Conservation (phyloP, 2,113 vertebrate genomes). For the Perca schrenkii region DNA sequence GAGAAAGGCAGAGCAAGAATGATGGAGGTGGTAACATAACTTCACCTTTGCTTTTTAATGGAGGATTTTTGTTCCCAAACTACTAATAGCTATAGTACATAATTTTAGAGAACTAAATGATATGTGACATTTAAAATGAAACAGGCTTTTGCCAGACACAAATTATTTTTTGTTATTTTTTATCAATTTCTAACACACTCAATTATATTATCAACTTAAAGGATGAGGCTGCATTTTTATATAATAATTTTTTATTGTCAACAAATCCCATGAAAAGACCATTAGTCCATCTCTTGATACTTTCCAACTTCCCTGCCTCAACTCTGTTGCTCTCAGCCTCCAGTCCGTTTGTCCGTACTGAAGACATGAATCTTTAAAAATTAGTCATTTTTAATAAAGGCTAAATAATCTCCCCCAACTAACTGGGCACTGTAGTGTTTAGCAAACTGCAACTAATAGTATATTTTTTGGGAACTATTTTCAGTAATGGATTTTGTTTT, state of each 20-base stretch:
- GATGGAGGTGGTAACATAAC: conserved; percentile 16
- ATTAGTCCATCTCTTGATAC: background rate
- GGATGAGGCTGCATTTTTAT: background rate
- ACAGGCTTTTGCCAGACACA: background rate
- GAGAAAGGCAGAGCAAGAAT: conserved; percentile 10
- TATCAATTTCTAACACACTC: background rate
- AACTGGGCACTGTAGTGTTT: background rate
- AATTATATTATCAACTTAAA: background rate
- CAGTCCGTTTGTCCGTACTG: background rate
- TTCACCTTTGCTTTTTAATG: conserved; percentile 33
- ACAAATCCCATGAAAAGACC: background rate
- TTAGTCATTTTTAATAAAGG: background rate
- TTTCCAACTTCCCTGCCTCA: background rate
- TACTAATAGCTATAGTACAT: background rate
- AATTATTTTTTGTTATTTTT: background rate
- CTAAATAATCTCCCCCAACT: background rate
- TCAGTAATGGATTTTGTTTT: background rate
- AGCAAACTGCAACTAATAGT: background rate
- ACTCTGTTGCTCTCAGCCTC: background rate
- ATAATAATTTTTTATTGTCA: background rate
- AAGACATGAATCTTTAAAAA: background rate
- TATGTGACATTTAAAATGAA: background rate
- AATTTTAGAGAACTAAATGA: background rate
- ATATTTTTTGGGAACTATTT: background rate
- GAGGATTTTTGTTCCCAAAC: background rate